phyloP scores from a whole-genome alignment of 1,140 invertebrate genomes.

The Formica selysi region DNA sequence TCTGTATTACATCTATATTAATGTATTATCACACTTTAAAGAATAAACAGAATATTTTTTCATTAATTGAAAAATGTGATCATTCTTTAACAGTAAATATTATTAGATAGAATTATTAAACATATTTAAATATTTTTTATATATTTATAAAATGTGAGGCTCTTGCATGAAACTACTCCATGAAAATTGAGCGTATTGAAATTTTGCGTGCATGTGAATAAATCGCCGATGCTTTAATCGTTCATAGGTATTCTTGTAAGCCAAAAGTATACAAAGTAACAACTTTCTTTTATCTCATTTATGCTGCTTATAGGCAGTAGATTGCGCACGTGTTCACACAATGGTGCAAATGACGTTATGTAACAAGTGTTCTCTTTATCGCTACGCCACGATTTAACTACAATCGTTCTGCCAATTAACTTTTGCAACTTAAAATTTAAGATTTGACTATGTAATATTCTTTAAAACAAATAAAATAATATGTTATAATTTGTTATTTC shows the following conservation, averaged over 20 bases:
- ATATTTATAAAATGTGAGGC: background rate
- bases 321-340: constrained; percentile 43
- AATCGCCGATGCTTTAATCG: background rate
- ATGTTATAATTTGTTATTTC: background rate
- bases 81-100: background rate
- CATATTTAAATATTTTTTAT: background rate
- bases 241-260: constrained; percentile 45
- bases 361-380: constrained; percentile 45
- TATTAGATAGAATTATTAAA: constrained; percentile 7
- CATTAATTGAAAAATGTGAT: background rate
- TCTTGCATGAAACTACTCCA: background rate
- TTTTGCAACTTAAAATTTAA: background rate
- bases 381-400: background rate
- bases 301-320: constrained; percentile 45
- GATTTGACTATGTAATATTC: background rate
- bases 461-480: too few relatives aligned
- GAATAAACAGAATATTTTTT: background rate
- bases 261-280: constrained; percentile 31
- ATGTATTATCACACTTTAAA: background rate
- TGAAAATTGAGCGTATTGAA: background rate
- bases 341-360: constrained; percentile 47
- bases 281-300: constrained; percentile 55
- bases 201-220: constrained; percentile 8
- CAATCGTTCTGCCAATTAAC: constrained; percentile 32
- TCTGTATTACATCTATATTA: background rate